Evolutionary conservation across 2,888 invertebrate species (phyloP), one percentile per base, ranked within the genome.

Genomic region (Ormia ochracea): DNA sequence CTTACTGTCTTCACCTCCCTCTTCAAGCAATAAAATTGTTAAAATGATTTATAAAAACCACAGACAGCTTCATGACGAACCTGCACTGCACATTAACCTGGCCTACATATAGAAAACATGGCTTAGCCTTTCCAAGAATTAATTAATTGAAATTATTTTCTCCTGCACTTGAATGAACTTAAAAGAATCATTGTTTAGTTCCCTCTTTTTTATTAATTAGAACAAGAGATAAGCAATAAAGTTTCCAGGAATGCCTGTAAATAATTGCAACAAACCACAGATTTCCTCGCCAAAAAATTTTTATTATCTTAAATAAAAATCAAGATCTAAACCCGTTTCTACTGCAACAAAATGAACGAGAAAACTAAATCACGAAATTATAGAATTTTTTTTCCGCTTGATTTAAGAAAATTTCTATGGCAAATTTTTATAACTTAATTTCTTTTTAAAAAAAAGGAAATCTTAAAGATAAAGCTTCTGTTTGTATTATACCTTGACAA

Each of bases 361-460:
- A 43, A 43, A 48, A n/a, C 58, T 19, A 70, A 70, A 79, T 79
- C 79, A 79, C 79, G 79, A 74, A 79, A 79, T 74, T 65, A 69
- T 65, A 74, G 74, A 63, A 74, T 74, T 74, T 52, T 36, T 38
- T 26, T 70, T 14, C 31, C 33, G 36, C 4, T 52, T 38, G 52
- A 26, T 66, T 21, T 31, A 43, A 21, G 31, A 26, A 50, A 50
- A 28, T 58, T 65, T 50, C 19, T 17, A 41, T 38, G 38, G 66
- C 72, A 76, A 80, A 76, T 63, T 80, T 80, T 76, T 76, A 76
- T 76, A 80, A 73, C 76, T 80, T 76, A 80, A 76, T 80, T 79
- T 72, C 41, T 63, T 9, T 9, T 43, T 26, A 45, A 52, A 36
- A 59, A 43, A 45, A 63, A 36, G n/a, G 43, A 72, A 38, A 73